phyloP scores from a whole-genome alignment of 1,140 invertebrate genomes.

The Pomacea maculata region DNA sequence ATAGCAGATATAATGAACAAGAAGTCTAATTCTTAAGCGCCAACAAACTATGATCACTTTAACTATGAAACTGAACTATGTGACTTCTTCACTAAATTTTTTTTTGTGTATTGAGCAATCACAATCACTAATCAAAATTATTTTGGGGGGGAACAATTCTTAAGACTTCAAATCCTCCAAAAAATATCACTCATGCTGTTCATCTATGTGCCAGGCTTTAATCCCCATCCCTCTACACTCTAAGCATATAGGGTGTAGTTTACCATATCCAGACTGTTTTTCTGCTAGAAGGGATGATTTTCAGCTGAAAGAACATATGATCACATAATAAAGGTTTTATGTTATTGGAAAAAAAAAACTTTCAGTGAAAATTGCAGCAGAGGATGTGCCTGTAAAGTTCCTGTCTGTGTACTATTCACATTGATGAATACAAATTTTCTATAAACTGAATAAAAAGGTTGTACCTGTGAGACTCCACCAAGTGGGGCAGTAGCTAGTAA shows the following conservation, averaged over 20 bases:
- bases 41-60: no score
- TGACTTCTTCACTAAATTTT: no score
- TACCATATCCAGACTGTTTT: background rate
- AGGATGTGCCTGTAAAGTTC: background rate
- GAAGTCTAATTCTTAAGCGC: no score
- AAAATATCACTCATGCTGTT: background rate
- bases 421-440: background rate
- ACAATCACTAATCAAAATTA: no score
- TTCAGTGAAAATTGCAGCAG: background rate
- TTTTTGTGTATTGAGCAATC: no score
- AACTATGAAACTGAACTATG: no score
- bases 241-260: background rate
- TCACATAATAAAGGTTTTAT: no score
- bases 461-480: slow-evolving; percentile 86
- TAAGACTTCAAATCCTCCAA: no score
- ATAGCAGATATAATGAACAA: no score
- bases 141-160: no score
- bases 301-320: background rate
- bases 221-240: background rate
- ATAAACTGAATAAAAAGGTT: background rate
- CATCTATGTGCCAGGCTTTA: background rate
- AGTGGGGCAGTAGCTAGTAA: slow-evolving; percentile 78
- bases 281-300: background rate
- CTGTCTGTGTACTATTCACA: background rate
- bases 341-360: background rate